Base-by-base conservation (phyloP, 2,888 invertebrate genomes). In the Torymus auratus region DNA sequence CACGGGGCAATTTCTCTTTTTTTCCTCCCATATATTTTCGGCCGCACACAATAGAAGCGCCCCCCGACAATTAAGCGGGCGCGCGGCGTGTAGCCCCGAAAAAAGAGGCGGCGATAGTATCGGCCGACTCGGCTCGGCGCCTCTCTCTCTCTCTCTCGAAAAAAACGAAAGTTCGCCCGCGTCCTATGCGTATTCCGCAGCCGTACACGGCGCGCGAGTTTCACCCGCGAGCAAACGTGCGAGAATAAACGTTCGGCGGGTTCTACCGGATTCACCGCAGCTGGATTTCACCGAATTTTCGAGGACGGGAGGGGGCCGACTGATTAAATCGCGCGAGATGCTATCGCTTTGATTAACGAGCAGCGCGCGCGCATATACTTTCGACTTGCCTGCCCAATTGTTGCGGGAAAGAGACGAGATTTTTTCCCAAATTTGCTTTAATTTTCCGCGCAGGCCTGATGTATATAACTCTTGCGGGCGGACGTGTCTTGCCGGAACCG, bases 111-210 rank as follows among this genome's bases (percentile, higher is more conserved):
- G 53, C 67, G 67, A 67, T 67, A 50, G 50, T 67, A 67, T 67
- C 67, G 53, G 15, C 20, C 52, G 17, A 53, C 28, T 28, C 28
- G 20, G 14, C 64, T 15, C 13, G 53, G 53, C 53, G 17, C 41
- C 17, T 50, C 14, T 17, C 23, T 23, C 28, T 20, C 12, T 15
- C 17, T 50, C 14, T 17, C 23, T 23, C 28, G 23, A 72, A 72
- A 84, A 84, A 85, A 85, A 84, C 85, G 87, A 88, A 88, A 87
- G 87, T 87, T 83, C 84, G 65, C 15, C 76, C 84, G 83, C 5
- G 5, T 87, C 86, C 85, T 89, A 86, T 28, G 87, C 84, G 86
- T 89, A 90, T 90, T 88, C 90, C 85, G 85, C 78, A 75, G 88
- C 87, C 88, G 89, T 88, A 83, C 84, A 74, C 15, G 50, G 68